A percentile compares a stretch with the other conserved stretches of the same genome.
Conservation (phyloP, 2,113 vertebrate species). For the Phaethornis superciliosus region DNA sequence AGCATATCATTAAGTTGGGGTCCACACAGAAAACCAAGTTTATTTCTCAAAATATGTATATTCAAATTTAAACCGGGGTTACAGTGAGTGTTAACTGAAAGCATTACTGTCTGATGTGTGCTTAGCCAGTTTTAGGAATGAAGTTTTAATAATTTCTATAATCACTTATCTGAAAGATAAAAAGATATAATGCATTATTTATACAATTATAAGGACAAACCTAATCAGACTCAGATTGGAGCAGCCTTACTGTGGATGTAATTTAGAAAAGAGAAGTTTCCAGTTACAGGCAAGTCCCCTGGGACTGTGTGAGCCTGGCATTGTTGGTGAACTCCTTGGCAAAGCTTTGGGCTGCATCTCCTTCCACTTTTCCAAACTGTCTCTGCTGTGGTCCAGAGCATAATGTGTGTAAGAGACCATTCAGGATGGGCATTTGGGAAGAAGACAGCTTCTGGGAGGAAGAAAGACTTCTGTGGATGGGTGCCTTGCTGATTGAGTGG, state of each 20-base stretch:
- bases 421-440: neutral
- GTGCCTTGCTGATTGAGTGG: neutral
- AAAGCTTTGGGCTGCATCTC: neutral
- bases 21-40: neutral
- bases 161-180: neutral
- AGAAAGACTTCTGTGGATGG: neutral
- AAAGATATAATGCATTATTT: neutral
- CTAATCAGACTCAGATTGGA: neutral
- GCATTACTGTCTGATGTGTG: neutral
- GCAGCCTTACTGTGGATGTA: neutral
- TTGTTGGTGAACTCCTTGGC: neutral
- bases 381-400: neutral
- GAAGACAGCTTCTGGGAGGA: neutral
- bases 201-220: neutral
- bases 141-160: neutral
- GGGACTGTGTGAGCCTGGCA: rapidly evolving
- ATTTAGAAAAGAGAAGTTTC: neutral
- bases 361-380: rapidly evolving
- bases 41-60: neutral
- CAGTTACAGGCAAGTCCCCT: neutral
- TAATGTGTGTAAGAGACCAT: rapidly evolving
- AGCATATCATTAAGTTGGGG: neutral
- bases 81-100: neutral
- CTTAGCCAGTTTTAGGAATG: neutral
- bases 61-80: neutral